These are phyloP conservation scores for Heliconius congener DNA, from an alignment of 1,140 invertebrate species.

Conservation along the genomic window DNA sequence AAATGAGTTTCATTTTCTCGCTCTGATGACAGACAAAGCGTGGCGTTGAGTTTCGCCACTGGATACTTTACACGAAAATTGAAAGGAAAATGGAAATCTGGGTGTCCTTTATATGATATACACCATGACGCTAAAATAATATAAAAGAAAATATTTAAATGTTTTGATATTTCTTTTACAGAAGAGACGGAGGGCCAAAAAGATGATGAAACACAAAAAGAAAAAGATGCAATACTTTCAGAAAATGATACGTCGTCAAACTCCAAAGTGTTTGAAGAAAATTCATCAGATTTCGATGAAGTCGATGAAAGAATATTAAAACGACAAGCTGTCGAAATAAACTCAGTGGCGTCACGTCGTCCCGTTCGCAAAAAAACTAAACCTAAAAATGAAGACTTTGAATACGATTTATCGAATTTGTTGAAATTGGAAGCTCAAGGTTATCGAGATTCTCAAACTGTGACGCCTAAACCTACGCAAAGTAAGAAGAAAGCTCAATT, in stretches of 20 bases:
- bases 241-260: conserved; percentile 53
- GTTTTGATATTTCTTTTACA: conserved; percentile 45
- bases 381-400: conserved; percentile 85
- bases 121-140: too few relatives aligned
- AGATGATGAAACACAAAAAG: conserved; percentile 42
- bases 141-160: not conserved
- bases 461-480: conserved; percentile 49
- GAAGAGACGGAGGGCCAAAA: conserved; percentile 51
- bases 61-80: too few relatives aligned
- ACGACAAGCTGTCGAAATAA: conserved; percentile 38
- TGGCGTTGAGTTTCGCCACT: too few relatives aligned
- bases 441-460: conserved; percentile 61
- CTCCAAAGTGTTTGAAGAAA: conserved; percentile 69
- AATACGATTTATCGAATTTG: conserved; percentile 84
- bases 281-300: conserved; percentile 76
- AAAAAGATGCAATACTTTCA: conserved; percentile 39
- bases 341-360: conserved; percentile 64
- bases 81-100: too few relatives aligned
- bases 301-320: conserved; percentile 59
- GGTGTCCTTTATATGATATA: too few relatives aligned
- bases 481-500: conserved; percentile 60
- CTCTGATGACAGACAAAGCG: too few relatives aligned
- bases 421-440: conserved; percentile 79
- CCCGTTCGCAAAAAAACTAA: conserved; percentile 85
- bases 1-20: too few relatives aligned